Evolutionary conservation across 1,140 invertebrate species (phyloP).

Genomic region (Drosophila lowei): DNA sequence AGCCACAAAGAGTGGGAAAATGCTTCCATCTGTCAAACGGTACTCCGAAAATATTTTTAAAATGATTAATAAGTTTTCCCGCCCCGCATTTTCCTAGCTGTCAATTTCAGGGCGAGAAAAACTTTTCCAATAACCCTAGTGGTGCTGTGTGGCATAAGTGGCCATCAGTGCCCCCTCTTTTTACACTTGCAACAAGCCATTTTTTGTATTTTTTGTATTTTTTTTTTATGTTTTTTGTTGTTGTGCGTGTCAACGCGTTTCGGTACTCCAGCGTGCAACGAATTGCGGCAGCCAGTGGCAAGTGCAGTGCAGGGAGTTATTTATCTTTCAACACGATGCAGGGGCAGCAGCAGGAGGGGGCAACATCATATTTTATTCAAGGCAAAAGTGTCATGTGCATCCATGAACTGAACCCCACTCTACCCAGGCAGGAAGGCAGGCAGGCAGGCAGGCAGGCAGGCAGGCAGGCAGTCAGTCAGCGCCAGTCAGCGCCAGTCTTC

Average conservation of each 20-base stretch:
- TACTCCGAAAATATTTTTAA: background rate
- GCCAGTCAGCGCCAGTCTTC: slow-evolving; percentile 45
- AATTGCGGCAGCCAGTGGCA: slow-evolving; percentile 57
- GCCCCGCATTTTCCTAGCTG: slow-evolving; percentile 18
- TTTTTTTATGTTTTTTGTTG: slow-evolving; percentile 2
- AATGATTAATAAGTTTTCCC: slow-evolving; percentile 49
- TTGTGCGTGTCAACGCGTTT: slow-evolving; percentile 41
- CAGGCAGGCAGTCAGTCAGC: slow-evolving; percentile 37
- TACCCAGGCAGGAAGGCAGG: slow-evolving; percentile 18
- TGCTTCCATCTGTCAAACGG: too few species aligned
- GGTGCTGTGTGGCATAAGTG: slow-evolving; percentile 43
- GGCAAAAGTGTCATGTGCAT: slow-evolving; percentile 70
- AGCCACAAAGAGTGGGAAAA: too few species aligned
- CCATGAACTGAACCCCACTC: slow-evolving; percentile 59
- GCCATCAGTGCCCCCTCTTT: slow-evolving; percentile 33
- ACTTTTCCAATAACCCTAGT: slow-evolving; percentile 27
- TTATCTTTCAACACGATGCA: slow-evolving; percentile 75
- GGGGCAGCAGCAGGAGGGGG: slow-evolving; percentile 39
- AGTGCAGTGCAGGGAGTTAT: slow-evolving; percentile 38
- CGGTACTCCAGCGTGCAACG: slow-evolving; percentile 8
- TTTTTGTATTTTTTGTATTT: slow-evolving; percentile 9
- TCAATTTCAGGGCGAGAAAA: slow-evolving; percentile 36
- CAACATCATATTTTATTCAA: slow-evolving; percentile 77
- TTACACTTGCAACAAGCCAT: slow-evolving; percentile 1
- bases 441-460: slow-evolving; percentile 9